These are phyloP conservation scores for Cyanistes caeruleus DNA, from an alignment of 2,113 vertebrate species.

Conservation along the genomic window DNA sequence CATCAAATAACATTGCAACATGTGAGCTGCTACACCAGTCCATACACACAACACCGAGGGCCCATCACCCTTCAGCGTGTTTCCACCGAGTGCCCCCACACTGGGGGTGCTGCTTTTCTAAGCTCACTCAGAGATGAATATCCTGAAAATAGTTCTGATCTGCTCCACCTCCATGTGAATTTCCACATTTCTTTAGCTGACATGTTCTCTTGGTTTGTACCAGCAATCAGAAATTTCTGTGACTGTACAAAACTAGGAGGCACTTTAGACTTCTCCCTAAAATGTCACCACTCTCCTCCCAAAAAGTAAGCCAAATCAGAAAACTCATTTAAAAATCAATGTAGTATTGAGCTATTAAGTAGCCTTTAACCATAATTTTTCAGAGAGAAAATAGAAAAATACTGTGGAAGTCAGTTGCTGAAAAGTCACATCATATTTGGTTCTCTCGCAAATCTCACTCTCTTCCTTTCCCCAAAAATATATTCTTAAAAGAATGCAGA, in stretches of 20 bases:
- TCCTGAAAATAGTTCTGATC: neutral
- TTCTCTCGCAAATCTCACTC: accelerated
- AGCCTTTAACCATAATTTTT: neutral
- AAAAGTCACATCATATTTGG: neutral
- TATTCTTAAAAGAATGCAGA: neutral
- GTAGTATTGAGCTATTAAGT: neutral
- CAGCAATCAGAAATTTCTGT: neutral
- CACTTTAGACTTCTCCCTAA: neutral
- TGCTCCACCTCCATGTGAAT: neutral
- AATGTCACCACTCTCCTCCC: neutral
- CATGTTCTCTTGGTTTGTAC: neutral
- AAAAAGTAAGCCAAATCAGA: neutral
- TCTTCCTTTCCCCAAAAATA: neutral
- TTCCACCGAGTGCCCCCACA: neutral
- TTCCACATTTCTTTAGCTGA: neutral
- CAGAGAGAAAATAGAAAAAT: neutral
- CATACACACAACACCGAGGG: accelerated
- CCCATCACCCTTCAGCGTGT: accelerated
- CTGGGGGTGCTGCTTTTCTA: neutral
- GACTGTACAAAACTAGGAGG: neutral
- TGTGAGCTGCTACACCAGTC: neutral
- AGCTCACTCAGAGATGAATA: neutral
- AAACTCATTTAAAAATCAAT: neutral
- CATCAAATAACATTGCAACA: neutral
- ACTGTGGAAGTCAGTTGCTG: neutral